These are phyloP conservation scores for Oncorhynchus gorbuscha DNA, from an alignment of 2,113 vertebrate genomes.

Conservation along the genomic window DNA sequence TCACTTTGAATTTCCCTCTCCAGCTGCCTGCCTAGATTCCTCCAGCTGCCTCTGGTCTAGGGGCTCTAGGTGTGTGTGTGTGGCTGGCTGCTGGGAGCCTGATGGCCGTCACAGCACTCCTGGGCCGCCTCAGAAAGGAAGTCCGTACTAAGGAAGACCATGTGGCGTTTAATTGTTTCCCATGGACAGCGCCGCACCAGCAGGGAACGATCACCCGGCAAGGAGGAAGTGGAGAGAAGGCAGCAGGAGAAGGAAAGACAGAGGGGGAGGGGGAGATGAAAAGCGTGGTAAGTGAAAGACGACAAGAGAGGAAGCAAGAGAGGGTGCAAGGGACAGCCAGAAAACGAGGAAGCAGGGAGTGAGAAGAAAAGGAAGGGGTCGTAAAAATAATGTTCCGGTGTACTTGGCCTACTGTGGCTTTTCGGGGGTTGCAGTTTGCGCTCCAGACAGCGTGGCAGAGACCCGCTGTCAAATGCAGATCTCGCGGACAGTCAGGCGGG, in stretches of 20 bases:
- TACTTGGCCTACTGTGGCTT: constrained; percentile 3
- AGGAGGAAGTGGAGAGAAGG: neutral
- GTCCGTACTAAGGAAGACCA: constrained; percentile 33
- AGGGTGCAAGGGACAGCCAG: neutral
- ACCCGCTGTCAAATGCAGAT: constrained; percentile 10
- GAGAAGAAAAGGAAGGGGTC: too few species aligned
- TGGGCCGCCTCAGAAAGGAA: constrained; percentile 3
- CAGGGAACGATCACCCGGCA: neutral
- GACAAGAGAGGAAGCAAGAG: neutral
- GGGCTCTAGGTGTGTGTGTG: neutral
- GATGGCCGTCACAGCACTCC: too few species aligned
- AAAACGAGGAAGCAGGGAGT: too few species aligned
- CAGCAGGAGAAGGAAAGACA: too few species aligned
- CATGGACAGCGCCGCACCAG: constrained; percentile 13
- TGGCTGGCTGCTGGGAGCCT: too few species aligned
- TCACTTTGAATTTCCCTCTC: too few species aligned
- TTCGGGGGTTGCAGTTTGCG: neutral
- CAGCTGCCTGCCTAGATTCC: constrained; percentile 16
- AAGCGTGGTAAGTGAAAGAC: neutral
- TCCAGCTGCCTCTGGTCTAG: neutral
- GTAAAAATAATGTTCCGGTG: too few species aligned
- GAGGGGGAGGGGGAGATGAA: too few species aligned
- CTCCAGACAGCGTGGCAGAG: constrained; percentile 3
- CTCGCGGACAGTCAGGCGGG: constrained; percentile 2
- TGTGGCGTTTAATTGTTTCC: constrained; percentile 40